A percentile compares a stretch with the other conserved stretches of the same genome.
These are phyloP conservation scores for Athalia circularis DNA, from an alignment of 2,888 invertebrate genomes.

Conservation along the genomic window DNA sequence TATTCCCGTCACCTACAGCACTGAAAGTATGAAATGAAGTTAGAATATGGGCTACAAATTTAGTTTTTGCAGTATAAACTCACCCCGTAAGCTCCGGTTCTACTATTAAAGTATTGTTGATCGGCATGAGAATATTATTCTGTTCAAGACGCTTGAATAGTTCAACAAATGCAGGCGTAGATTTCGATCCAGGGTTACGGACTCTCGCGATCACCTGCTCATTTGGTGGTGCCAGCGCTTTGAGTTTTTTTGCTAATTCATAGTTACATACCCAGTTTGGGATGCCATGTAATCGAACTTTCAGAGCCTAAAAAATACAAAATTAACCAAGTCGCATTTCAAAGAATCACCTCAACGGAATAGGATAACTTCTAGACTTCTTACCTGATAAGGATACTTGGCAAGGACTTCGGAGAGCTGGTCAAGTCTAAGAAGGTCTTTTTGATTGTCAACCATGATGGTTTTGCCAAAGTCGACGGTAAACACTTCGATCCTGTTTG, in stretches of 20 bases:
- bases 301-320: conserved; percentile 74
- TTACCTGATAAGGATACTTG: conserved; percentile 73
- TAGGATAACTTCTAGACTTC: neutral
- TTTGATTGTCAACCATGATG: conserved; percentile 71
- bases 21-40: no score
- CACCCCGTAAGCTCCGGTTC: conserved; percentile 78
- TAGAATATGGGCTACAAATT: no score
- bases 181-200: conserved; percentile 59
- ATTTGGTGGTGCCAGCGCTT: conserved; percentile 76
- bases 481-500: conserved; percentile 73
- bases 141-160: conserved; percentile 82
- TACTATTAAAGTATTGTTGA: conserved; percentile 82
- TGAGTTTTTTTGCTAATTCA: conserved; percentile 69
- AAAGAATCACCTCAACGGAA: neutral
- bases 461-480: conserved; percentile 77
- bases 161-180: conserved; percentile 77
- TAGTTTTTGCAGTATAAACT: conserved; percentile 54
- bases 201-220: conserved; percentile 78
- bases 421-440: conserved; percentile 74
- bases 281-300: conserved; percentile 78
- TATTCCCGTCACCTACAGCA: conserved; percentile 56
- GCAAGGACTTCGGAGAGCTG: conserved; percentile 70
- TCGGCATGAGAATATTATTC: conserved; percentile 80
- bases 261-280: conserved; percentile 74
- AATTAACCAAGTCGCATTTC: neutral